Percentiles rank a stretch among this genome's conserved stretches.
phyloP scores from a whole-genome alignment of 92 coral and sea anemone genomes.

The Porites rus region DNA sequence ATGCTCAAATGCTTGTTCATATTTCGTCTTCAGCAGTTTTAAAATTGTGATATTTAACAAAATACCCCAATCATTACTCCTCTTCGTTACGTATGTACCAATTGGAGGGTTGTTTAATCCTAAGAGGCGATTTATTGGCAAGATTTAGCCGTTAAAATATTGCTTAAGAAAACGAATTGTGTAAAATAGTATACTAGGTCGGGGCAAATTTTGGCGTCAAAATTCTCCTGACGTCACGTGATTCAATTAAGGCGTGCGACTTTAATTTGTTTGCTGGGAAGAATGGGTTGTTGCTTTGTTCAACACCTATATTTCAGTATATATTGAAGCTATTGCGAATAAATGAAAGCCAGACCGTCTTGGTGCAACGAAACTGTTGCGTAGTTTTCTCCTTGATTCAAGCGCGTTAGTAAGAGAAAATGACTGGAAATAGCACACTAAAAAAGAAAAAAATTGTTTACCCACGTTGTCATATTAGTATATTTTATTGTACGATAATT shows the following conservation, averaged over 20 bases:
- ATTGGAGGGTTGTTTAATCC: constrained; percentile 33
- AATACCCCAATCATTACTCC: constrained; percentile 14
- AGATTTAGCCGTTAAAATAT: constrained; percentile 32
- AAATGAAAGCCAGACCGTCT: constrained; percentile 8
- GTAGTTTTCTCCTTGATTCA: constrained; percentile 16
- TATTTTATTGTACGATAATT: constrained; percentile 53
- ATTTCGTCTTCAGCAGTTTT: constrained; percentile 31
- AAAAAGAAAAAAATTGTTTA: constrained; percentile 21
- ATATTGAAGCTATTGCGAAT: neutral
- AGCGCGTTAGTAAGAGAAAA: constrained; percentile 4
- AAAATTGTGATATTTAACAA: constrained; percentile 40
- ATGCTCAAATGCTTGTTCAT: constrained; percentile 33
- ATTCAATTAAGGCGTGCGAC: constrained; percentile 7
- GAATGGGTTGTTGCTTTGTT: neutral
- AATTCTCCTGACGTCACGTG: constrained; percentile 11
- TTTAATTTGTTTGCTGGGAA: constrained; percentile 2
- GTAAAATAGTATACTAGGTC: constrained; percentile 37
- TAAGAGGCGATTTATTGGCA: constrained; percentile 48
- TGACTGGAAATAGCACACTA: constrained; percentile 15
- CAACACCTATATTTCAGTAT: too few relatives aligned
- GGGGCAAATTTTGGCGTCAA: constrained; percentile 11
- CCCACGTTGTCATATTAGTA: constrained; percentile 45
- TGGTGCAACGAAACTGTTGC: constrained; percentile 6
- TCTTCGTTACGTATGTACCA: constrained; percentile 12
- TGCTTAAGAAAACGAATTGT: constrained; percentile 38